Evolutionary conservation across 2,888 invertebrate genomes (phyloP).

Genomic region (Petrolisthes cinctipes): DNA sequence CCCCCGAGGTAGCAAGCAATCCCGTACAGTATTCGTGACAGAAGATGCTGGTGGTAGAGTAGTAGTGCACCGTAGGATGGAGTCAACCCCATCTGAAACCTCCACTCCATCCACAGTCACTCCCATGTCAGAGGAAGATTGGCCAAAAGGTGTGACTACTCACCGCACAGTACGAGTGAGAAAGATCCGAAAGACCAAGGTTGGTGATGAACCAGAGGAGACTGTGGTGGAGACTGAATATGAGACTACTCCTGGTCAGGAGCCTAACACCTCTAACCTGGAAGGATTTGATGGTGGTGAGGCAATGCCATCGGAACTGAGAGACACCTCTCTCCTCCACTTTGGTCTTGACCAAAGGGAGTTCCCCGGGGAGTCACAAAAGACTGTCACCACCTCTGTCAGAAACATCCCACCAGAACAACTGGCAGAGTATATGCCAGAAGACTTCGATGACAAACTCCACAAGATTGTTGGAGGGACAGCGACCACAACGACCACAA

Average conservation of each 20-base stretch:
- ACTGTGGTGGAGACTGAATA: constrained; percentile 45
- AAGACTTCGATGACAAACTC: constrained; percentile 48
- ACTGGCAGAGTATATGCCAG: constrained; percentile 32
- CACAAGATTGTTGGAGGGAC: constrained; percentile 46
- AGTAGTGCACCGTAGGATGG: constrained; percentile 49
- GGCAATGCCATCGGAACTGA: constrained; percentile 37
- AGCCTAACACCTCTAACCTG: constrained; percentile 23
- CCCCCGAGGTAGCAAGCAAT: constrained; percentile 30
- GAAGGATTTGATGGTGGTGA: constrained; percentile 26
- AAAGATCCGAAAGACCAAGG: constrained; percentile 45
- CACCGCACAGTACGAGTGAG: constrained; percentile 44
- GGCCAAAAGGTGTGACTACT: constrained; percentile 37
- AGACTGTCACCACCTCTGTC: constrained; percentile 37
- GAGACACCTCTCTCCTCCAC: constrained; percentile 52
- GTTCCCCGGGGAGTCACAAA: constrained; percentile 41
- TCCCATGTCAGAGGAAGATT: constrained; percentile 12
- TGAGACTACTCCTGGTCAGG: constrained; percentile 33
- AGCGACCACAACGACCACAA: constrained; percentile 43
- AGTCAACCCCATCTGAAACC: constrained; percentile 1
- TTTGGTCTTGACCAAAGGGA: constrained; percentile 56
- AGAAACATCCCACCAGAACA: constrained; percentile 36
- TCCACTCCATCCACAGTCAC: neutral
- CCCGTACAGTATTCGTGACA: constrained; percentile 51
- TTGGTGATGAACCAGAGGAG: constrained; percentile 53
- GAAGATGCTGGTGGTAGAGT: constrained; percentile 56